Conservation (phyloP, 1,140 invertebrate species). For the Drosophila tristis region DNA sequence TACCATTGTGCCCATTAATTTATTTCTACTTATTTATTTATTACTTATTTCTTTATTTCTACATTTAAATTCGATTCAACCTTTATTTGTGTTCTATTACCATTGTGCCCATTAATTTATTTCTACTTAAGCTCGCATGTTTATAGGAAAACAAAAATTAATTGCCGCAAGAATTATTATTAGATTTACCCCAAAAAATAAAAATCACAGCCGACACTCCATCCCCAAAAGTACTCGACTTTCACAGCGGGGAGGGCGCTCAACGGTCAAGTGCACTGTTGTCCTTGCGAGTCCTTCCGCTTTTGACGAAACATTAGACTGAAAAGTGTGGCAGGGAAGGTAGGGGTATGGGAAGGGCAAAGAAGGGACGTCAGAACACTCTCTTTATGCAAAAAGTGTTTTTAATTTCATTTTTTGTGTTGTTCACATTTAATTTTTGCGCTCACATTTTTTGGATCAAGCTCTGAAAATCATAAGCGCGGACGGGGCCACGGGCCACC, state of each 20-base stretch:
- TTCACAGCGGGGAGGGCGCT: neutral
- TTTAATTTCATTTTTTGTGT: slow-evolving; percentile 75
- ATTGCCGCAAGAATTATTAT: neutral
- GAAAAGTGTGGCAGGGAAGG: slow-evolving; percentile 28
- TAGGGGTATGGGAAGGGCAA: slow-evolving; percentile 8
- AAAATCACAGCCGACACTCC: neutral
- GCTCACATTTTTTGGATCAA: slow-evolving; percentile 72
- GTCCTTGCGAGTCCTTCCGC: slow-evolving; percentile 9
- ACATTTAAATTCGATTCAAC: too few species aligned
- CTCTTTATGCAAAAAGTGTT: slow-evolving; percentile 66
- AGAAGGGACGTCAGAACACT: slow-evolving; percentile 27
- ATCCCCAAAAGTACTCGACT: neutral
- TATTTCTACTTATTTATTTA: too few species aligned
- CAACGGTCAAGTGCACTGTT: slow-evolving; percentile 45
- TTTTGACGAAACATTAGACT: slow-evolving; percentile 62
- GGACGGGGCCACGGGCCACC: neutral
- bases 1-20: too few species aligned
- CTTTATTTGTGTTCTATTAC: too few species aligned
- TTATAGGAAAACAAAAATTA: neutral
- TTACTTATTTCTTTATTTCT: too few species aligned
- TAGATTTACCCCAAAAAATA: neutral
- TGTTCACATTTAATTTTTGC: slow-evolving; percentile 74
- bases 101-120: too few species aligned
- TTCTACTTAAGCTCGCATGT: neutral
- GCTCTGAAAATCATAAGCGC: slow-evolving; percentile 72